phyloP scores from a whole-genome alignment of 2,888 invertebrate species.

The Gandaritis pyraliata region DNA sequence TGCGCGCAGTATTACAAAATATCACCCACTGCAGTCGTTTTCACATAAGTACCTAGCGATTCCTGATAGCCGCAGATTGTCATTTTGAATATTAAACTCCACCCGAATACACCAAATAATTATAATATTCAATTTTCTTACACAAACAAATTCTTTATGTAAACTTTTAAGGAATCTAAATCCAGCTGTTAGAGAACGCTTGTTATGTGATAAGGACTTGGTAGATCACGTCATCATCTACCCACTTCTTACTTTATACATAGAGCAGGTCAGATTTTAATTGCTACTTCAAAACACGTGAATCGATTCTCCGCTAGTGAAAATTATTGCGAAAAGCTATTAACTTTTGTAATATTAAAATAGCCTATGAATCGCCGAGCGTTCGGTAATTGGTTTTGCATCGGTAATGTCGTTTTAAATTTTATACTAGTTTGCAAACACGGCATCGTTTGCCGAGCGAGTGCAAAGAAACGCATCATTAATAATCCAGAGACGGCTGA shows the following conservation, averaged over 20 bases:
- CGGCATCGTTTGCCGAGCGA: slow-evolving; percentile 47
- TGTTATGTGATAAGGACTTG: too few relatives aligned
- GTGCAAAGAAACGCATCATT: slow-evolving; percentile 55
- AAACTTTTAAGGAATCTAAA: too few relatives aligned
- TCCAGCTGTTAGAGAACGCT: too few relatives aligned
- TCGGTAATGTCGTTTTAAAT: slow-evolving; percentile 55
- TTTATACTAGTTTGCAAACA: slow-evolving; percentile 47
- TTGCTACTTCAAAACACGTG: slow-evolving; percentile 21
- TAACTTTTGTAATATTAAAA: slow-evolving; percentile 54
- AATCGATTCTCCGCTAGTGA: slow-evolving; percentile 30
- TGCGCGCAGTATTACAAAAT: slow-evolving; percentile 52
- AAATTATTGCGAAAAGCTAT: slow-evolving; percentile 43
- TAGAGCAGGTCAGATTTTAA: slow-evolving; percentile 10
- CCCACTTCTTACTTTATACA: slow-evolving; percentile 1
- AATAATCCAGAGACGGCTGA: slow-evolving; percentile 59
- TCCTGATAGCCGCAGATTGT: too few relatives aligned
- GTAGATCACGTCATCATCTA: too few relatives aligned
- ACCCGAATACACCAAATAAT: too few relatives aligned
- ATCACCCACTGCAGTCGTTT: too few relatives aligned
- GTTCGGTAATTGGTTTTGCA: slow-evolving; percentile 55
- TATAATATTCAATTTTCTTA: too few relatives aligned
- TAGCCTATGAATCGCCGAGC: slow-evolving; percentile 49
- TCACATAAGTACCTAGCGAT: too few relatives aligned
- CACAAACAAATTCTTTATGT: too few relatives aligned
- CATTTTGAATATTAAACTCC: too few relatives aligned